Evolutionary conservation across 2,888 invertebrate species (phyloP).

Genomic region (Anorthoa munda): DNA sequence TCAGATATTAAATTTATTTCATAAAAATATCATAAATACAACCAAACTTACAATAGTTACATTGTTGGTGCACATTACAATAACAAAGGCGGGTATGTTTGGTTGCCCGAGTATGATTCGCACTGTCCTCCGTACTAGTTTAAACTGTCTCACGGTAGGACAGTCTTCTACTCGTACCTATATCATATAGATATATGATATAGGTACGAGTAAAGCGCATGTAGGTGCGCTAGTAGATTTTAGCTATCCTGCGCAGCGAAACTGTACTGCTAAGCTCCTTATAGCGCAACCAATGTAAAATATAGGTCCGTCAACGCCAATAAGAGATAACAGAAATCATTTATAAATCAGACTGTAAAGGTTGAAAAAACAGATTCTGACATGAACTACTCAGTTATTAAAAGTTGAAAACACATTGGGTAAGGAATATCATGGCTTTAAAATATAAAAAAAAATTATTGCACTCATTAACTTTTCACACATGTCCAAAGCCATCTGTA

Average conservation of each 20-base stretch:
- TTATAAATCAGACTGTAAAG: neutral
- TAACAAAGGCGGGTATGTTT: too few species aligned
- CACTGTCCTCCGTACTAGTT: too few species aligned
- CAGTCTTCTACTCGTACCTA: too few species aligned
- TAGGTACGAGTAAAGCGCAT: neutral
- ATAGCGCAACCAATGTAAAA: neutral
- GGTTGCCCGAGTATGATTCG: too few species aligned
- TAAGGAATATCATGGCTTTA: neutral
- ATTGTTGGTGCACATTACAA: too few species aligned
- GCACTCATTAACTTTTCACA: neutral
- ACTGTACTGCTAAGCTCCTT: neutral
- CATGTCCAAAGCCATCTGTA: neutral
- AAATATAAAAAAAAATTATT: neutral
- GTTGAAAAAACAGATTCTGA: neutral
- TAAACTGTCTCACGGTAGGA: too few species aligned
- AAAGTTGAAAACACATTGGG: too few species aligned
- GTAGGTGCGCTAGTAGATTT: neutral
- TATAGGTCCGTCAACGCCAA: neutral
- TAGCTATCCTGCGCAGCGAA: neutral
- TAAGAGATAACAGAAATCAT: neutral
- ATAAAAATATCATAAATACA: too few species aligned
- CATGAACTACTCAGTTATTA: neutral
- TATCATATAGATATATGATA: neutral
- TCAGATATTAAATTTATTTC: too few species aligned
- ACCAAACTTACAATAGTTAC: too few species aligned